Evolutionary conservation across 2,113 vertebrate species (phyloP).

Genomic region (Dryoscopus gambensis): DNA sequence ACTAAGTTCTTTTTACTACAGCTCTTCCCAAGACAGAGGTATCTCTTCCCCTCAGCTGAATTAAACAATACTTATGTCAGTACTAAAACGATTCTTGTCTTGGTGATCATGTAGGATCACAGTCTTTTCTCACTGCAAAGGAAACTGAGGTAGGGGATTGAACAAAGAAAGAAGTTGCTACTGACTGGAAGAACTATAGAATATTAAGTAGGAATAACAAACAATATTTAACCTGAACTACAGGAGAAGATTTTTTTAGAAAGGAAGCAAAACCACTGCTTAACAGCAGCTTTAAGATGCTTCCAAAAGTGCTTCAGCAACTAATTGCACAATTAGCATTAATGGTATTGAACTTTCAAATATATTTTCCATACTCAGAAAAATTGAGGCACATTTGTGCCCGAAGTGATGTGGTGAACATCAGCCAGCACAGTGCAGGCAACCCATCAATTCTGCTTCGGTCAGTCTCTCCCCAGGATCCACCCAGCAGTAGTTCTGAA

Average conservation of each 20-base stretch:
- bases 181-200: background rate
- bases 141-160: background rate
- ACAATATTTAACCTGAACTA: background rate
- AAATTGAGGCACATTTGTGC: background rate
- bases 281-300: background rate
- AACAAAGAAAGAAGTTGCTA: background rate
- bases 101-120: background rate
- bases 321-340: background rate
- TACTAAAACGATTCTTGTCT: background rate
- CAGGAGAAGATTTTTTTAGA: background rate
- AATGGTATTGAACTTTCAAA: background rate
- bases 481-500: background rate
- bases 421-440: background rate
- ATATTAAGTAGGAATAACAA: background rate
- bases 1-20: background rate
- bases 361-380: background rate
- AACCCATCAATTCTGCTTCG: background rate
- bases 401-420: background rate
- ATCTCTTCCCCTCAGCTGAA: background rate
- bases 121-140: background rate
- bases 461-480: fast-evolving
- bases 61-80: background rate
- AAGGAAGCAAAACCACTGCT: background rate
- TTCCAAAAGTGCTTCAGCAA: background rate
- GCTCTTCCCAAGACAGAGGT: background rate